phyloP scores from a whole-genome alignment of 2,113 vertebrate genomes.

The Otus sunia region DNA sequence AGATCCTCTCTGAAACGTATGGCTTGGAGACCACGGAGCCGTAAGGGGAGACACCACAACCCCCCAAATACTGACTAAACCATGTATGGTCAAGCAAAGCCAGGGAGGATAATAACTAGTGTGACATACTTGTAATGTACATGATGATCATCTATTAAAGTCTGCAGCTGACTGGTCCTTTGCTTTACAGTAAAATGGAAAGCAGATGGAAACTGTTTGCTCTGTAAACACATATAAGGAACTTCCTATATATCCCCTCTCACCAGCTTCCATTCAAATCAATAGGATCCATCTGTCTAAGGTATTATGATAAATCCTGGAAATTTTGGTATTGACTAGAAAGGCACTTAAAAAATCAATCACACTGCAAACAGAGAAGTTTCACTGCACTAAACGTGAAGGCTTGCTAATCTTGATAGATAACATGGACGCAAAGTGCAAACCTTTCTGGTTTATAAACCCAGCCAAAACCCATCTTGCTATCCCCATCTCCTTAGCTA shows the following conservation, averaged over 20 bases:
- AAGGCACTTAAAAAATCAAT: not conserved
- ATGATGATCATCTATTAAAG: not conserved
- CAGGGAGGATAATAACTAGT: not conserved
- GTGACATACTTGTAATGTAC: not conserved
- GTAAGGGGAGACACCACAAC: not conserved
- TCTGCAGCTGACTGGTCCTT: not conserved
- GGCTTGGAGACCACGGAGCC: not conserved
- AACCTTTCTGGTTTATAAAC: not conserved
- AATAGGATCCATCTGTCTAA: conserved; percentile 17
- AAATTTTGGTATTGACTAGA: not conserved
- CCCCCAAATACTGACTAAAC: not conserved
- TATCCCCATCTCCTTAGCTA: not conserved
- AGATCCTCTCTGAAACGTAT: not conserved
- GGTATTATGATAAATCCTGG: conserved; percentile 14
- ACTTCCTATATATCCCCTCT: not conserved
- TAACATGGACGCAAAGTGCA: not conserved
- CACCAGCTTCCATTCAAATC: not conserved
- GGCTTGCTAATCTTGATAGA: not conserved
- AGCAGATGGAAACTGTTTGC: conserved; percentile 31
- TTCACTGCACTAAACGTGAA: not conserved
- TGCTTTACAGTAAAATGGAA: not conserved
- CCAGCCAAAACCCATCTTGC: not conserved
- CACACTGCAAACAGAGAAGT: not conserved
- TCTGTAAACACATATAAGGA: not conserved
- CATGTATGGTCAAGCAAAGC: fast-evolving